Percentiles rank a stretch among this genome's conserved stretches.
Conservation (phyloP, 1,140 invertebrate species). For the Drosophila mauritiana region DNA sequence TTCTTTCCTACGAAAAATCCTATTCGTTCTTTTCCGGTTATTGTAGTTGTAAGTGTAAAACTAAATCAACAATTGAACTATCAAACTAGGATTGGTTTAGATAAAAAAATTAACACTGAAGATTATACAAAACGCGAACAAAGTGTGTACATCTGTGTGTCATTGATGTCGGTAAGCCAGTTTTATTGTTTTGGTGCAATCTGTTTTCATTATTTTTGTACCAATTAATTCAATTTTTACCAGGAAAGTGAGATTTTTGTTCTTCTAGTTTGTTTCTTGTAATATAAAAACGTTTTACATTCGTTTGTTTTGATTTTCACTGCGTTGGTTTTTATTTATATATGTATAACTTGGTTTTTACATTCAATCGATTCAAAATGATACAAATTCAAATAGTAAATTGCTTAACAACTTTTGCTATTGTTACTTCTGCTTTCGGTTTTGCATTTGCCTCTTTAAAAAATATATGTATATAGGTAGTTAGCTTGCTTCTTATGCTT, state of each 20-base stretch:
- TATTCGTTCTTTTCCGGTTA: constrained; percentile 13
- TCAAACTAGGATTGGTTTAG: constrained; percentile 63
- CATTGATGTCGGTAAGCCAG: constrained; percentile 59
- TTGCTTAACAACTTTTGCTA: constrained; percentile 80
- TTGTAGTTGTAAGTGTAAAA: constrained; percentile 58
- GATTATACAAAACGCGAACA: constrained; percentile 17
- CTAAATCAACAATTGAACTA: constrained; percentile 34
- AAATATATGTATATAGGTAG: constrained; percentile 63
- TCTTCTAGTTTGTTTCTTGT: constrained; percentile 70
- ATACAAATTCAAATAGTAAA: constrained; percentile 79
- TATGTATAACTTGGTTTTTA: constrained; percentile 59
- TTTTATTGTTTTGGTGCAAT: constrained; percentile 75
- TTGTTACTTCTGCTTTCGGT: constrained; percentile 57
- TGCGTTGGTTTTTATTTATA: constrained; percentile 33
- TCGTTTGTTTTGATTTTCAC: constrained; percentile 52
- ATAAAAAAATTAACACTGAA: constrained; percentile 34
- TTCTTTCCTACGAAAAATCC: constrained; percentile 15
- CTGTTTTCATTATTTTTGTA: constrained; percentile 38
- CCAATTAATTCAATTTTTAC: constrained; percentile 60
- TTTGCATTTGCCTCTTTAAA: constrained; percentile 57
- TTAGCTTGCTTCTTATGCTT: constrained; percentile 33
- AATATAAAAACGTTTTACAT: constrained; percentile 72
- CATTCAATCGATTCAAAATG: constrained; percentile 69
- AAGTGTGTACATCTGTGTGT: constrained; percentile 18
- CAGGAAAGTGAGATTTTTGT: constrained; percentile 70